A percentile compares a stretch with the other conserved stretches of the same genome.
These are phyloP conservation scores for Intoshia linei DNA, from an alignment of 1,140 invertebrate genomes.

Conservation along the genomic window DNA sequence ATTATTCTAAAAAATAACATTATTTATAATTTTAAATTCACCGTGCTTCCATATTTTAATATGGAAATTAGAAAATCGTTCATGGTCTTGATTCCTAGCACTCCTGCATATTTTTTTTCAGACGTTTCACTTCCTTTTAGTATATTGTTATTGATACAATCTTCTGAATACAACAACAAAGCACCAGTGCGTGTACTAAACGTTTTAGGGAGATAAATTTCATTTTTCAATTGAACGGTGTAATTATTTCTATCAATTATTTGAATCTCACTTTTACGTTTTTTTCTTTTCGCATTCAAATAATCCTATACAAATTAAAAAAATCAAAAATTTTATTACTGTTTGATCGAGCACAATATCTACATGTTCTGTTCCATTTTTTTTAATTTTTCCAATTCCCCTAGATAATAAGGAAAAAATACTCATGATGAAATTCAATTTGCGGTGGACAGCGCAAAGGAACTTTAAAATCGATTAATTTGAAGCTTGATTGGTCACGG, in stretches of 20 bases:
- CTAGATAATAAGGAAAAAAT: slow-evolving; percentile 18
- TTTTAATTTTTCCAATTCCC: slow-evolving; percentile 16
- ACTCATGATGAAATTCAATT: no score
- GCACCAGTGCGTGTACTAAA: slow-evolving; percentile 21
- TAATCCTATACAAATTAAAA: not conserved
- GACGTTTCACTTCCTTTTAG: not conserved
- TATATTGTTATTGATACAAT: slow-evolving; percentile 10
- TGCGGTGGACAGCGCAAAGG: no score
- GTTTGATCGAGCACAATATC: slow-evolving; percentile 18
- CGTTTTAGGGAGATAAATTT: slow-evolving; percentile 17
- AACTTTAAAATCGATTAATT: no score
- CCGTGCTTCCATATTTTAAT: slow-evolving; percentile 14
- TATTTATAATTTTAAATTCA: slow-evolving; percentile 5
- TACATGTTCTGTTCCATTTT: slow-evolving; percentile 17
- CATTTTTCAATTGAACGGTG: no score
- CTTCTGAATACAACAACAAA: slow-evolving; percentile 19
- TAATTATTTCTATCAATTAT: no score
- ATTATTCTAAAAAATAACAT: not conserved
- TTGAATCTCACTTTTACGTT: no score
- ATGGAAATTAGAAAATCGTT: slow-evolving; percentile 19
- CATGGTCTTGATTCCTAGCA: slow-evolving; percentile 11
- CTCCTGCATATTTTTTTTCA: not conserved
- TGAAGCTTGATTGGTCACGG: no score
- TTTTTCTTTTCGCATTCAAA: no score
- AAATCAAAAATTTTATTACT: slow-evolving; percentile 9